Conservation (phyloP, 2,113 vertebrate genomes). For the Sula dactylatra region DNA sequence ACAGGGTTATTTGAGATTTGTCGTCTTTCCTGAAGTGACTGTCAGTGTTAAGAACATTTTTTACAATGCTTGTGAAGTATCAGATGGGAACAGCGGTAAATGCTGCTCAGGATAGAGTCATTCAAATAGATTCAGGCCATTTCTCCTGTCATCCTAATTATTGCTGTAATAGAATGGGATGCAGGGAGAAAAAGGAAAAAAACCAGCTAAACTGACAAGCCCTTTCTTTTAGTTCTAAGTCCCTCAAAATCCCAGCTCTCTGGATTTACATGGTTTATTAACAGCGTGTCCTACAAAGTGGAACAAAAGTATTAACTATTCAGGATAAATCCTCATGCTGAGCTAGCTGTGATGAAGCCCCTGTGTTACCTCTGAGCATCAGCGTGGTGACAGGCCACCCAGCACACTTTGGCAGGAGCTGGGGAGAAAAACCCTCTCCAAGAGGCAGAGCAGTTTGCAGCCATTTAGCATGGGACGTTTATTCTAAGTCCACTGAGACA, state of each 20-base stretch:
- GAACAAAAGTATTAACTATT: neutral
- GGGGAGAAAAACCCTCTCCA: neutral
- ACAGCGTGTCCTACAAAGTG: neutral
- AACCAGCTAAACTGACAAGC: neutral
- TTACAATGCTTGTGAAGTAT: neutral
- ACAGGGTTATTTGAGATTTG: neutral
- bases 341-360: neutral
- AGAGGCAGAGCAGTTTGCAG: neutral
- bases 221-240: constrained; percentile 22
- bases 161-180: neutral
- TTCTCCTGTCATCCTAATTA: constrained; percentile 9
- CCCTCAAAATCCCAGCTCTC: neutral
- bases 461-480: neutral
- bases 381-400: neutral
- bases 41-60: neutral
- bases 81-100: neutral
- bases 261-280: constrained; percentile 49
- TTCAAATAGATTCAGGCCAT: neutral
- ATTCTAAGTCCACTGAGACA: too few species aligned
- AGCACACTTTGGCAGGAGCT: neutral
- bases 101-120: neutral
- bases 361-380: neutral
- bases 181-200: neutral
- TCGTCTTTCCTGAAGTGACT: neutral
- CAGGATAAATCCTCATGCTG: neutral